Percentiles rank a stretch among this genome's conserved stretches.
Evolutionary conservation across 2,888 invertebrate species (phyloP).

Genomic region (Monochamus alternatus): DNA sequence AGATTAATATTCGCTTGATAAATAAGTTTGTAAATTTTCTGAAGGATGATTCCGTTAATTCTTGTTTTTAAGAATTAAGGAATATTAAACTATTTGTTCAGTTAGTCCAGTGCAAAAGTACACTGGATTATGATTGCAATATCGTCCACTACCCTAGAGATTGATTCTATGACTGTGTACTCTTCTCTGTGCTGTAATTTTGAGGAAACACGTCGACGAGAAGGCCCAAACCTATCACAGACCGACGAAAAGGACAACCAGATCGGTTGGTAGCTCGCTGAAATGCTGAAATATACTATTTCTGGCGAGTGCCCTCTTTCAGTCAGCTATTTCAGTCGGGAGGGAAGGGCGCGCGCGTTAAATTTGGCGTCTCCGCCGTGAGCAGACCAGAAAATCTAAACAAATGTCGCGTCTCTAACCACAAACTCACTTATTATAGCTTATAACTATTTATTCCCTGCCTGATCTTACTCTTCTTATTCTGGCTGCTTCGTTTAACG

Average conservation of each 20-base stretch:
- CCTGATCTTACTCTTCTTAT: constrained; percentile 27
- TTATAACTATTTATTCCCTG: constrained; percentile 55
- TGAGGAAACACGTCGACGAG: constrained; percentile 47
- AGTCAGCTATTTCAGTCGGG: constrained; percentile 65
- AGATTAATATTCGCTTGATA: no score
- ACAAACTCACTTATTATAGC: constrained; percentile 63
- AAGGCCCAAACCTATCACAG: constrained; percentile 34
- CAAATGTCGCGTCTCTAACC: constrained; percentile 65
- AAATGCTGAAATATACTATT: constrained; percentile 60
- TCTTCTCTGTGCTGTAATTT: constrained; percentile 52
- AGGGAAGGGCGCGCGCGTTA: constrained; percentile 61
- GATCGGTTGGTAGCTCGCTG: constrained; percentile 51
- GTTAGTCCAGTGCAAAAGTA: no score
- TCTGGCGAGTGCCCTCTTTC: constrained; percentile 65
- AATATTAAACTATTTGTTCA: no score
- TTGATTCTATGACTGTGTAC: no score
- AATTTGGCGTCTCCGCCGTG: constrained; percentile 67
- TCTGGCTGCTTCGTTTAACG: constrained; percentile 23
- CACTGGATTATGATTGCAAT: no score
- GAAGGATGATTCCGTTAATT: no score
- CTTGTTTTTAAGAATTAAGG: no score
- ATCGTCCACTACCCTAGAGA: no score
- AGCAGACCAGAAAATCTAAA: constrained; percentile 67
- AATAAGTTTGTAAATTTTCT: no score
- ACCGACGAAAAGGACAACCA: constrained; percentile 28